Percentiles rank a stretch among this genome's conserved stretches.
These are phyloP conservation scores for Cydia amplana DNA, from an alignment of 1,140 invertebrate genomes.

Conservation along the genomic window DNA sequence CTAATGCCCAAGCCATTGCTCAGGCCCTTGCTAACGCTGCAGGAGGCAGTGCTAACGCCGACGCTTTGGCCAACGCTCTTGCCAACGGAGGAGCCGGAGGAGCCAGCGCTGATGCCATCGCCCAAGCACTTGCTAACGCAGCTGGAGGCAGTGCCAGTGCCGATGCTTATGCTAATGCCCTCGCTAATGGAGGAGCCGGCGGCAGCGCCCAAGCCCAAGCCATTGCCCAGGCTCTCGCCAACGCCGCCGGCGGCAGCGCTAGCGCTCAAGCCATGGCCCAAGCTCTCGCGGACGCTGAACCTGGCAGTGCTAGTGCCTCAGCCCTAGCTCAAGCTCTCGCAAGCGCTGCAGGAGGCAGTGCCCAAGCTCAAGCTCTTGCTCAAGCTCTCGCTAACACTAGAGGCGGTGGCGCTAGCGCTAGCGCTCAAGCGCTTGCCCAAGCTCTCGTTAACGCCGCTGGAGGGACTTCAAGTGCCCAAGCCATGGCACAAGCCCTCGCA, in stretches of 20 bases:
- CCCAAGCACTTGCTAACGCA: constrained; percentile 9
- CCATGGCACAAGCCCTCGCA: neutral
- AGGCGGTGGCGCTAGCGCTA: neutral
- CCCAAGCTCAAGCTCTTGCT: constrained; percentile 4
- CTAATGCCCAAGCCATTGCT: neutral
- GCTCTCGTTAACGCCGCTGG: constrained; percentile 1
- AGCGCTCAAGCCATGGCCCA: neutral
- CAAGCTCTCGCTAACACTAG: constrained; percentile 6
- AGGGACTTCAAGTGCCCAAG: neutral
- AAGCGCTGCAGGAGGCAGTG: neutral
- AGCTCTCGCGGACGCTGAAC: neutral
- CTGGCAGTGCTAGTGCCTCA: neutral
- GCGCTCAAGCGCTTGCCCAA: neutral
- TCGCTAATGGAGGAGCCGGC: neutral
- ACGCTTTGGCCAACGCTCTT: neutral
- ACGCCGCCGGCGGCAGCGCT: neutral
- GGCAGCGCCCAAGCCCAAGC: neutral
- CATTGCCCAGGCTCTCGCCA: neutral
- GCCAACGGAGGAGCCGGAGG: constrained; percentile 9
- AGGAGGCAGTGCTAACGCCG: neutral
- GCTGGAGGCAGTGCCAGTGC: neutral
- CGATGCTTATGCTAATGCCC: neutral
- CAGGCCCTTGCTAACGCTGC: neutral
- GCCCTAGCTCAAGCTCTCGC: constrained; percentile 1
- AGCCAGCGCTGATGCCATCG: constrained; percentile 4